Conservation (phyloP, 2,113 vertebrate genomes). For the Leucosticte australis region DNA sequence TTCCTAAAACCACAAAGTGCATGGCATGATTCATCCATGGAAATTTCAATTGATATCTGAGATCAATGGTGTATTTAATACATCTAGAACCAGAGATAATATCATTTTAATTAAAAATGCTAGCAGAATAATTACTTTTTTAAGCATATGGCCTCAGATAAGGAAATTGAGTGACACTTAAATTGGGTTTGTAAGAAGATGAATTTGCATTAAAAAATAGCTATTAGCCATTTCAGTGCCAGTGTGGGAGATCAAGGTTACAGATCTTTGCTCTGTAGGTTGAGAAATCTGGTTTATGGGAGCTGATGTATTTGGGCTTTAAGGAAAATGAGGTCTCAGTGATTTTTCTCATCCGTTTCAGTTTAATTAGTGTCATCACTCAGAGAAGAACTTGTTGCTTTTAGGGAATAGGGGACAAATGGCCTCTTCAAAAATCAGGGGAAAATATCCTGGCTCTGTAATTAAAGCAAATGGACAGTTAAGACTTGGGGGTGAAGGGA, state of each 20-base stretch:
- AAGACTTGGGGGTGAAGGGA: background rate
- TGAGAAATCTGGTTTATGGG: background rate
- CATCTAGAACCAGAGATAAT: constrained; percentile 60
- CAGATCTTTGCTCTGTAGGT: background rate
- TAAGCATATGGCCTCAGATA: constrained; percentile 67
- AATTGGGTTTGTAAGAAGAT: constrained; percentile 62
- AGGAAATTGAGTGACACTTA: constrained; percentile 70
- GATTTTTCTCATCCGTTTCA: background rate
- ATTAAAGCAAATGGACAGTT: background rate
- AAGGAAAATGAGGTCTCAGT: background rate
- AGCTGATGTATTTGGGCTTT: background rate
- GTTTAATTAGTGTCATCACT: constrained; percentile 12
- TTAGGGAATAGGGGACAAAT: background rate
- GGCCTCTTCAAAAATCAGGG: background rate
- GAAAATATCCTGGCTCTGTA: background rate
- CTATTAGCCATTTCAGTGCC: constrained; percentile 44
- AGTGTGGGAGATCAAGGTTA: constrained; percentile 35
- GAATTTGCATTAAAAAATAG: constrained; percentile 67
- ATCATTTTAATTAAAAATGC: constrained; percentile 73
- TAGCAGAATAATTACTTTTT: constrained; percentile 67
- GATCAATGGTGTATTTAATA: constrained; percentile 55
- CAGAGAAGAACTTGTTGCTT: background rate
- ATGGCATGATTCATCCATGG: background rate
- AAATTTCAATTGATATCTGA: constrained; percentile 49
- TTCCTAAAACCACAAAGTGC: background rate